Percentiles rank a stretch among this genome's conserved stretches.
These are phyloP conservation scores for Polypedilum vanderplanki DNA, from an alignment of 1,140 invertebrate genomes.

Conservation along the genomic window DNA sequence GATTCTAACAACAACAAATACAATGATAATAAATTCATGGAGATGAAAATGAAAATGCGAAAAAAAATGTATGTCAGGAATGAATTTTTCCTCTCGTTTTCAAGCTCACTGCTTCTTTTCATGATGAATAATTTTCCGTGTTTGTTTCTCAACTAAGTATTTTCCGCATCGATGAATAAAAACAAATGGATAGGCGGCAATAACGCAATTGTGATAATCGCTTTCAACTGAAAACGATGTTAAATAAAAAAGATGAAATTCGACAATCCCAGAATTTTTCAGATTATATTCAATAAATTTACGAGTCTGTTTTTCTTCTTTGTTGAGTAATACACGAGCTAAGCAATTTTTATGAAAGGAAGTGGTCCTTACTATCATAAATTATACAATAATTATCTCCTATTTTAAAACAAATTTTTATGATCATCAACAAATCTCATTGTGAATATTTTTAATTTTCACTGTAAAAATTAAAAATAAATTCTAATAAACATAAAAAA, in stretches of 20 bases:
- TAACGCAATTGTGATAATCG: conserved; percentile 10
- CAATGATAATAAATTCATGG: too few relatives aligned
- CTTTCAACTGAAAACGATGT: neutral
- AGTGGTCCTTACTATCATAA: neutral
- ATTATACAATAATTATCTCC: neutral
- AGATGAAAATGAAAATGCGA: too few relatives aligned
- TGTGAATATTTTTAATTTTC: too few relatives aligned
- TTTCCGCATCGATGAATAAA: neutral
- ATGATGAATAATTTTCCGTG: neutral
- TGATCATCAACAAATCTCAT: neutral
- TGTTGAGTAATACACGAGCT: neutral
- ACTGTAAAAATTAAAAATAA: too few relatives aligned
- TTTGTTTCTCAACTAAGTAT: neutral
- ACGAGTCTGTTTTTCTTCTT: neutral
- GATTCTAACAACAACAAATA: too few relatives aligned
- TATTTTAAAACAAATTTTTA: neutral
- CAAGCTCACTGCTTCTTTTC: neutral
- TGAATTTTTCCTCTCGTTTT: neutral
- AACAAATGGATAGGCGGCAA: neutral
- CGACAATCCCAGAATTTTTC: neutral
- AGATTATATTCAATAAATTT: conserved; percentile 4
- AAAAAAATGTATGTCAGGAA: too few relatives aligned
- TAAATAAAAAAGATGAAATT: neutral
- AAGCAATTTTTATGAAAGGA: neutral
- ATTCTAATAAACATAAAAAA: neutral